These are phyloP conservation scores for Neopelma chrysocephalum DNA, from an alignment of 2,797 vertebrate species.

Conservation along the genomic window DNA sequence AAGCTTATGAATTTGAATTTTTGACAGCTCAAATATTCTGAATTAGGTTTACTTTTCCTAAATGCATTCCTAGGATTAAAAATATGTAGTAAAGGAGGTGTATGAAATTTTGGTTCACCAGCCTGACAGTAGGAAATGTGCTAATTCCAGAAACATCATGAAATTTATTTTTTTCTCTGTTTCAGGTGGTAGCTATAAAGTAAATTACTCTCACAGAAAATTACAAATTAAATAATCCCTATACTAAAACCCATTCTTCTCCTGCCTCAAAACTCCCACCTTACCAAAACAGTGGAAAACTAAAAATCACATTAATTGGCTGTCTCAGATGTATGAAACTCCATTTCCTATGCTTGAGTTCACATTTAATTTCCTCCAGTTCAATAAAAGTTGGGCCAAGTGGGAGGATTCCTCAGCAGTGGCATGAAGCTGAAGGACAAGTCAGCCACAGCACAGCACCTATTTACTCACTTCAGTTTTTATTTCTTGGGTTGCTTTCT, in stretches of 20 bases:
- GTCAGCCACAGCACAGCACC: background rate
- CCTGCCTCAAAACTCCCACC: background rate
- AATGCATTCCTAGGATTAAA: background rate
- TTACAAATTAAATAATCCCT: background rate
- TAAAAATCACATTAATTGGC: background rate
- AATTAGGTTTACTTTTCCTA: background rate
- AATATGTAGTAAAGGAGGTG: background rate
- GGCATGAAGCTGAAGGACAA: accelerated
- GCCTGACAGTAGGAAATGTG: background rate
- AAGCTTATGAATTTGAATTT: constrained; percentile 5
- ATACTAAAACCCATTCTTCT: accelerated
- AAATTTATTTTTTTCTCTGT: background rate
- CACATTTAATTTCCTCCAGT: background rate
- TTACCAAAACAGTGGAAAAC: background rate
- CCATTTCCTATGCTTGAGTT: background rate
- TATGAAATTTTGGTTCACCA: background rate
- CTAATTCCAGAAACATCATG: background rate
- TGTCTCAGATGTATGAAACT: background rate
- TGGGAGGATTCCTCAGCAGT: background rate
- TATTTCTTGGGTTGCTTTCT: background rate
- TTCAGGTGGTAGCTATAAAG: background rate
- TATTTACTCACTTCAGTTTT: background rate
- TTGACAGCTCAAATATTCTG: background rate
- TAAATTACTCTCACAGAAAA: background rate
- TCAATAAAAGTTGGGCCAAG: background rate